phyloP scores from a whole-genome alignment of 1,140 invertebrate genomes.

The Drosophila parvula region DNA sequence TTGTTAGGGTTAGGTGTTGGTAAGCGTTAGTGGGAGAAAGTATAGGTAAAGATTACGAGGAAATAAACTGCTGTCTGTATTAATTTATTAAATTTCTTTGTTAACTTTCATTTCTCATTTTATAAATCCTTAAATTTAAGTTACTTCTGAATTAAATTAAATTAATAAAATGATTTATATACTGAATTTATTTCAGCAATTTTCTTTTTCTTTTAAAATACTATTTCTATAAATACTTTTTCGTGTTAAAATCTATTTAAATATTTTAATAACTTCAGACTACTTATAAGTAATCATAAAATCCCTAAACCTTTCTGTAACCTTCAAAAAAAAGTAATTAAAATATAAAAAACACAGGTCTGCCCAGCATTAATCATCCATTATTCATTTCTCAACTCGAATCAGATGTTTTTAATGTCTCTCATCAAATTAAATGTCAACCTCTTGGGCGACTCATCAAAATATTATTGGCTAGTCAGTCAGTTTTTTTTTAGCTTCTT shows the following conservation, averaged over 20 bases:
- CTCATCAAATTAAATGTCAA: constrained; percentile 43
- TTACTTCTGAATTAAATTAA: background rate
- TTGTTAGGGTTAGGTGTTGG: no score
- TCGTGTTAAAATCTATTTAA: background rate
- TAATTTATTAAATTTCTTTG: no score
- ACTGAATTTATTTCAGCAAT: no score
- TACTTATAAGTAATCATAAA: background rate
- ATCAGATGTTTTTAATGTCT: constrained; percentile 24
- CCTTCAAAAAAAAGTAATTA: constrained; percentile 8
- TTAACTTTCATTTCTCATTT: background rate
- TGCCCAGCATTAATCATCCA: constrained; percentile 21
- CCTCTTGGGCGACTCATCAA: constrained; percentile 36
- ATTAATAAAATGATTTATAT: background rate
- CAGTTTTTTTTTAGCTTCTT: constrained; percentile 4
- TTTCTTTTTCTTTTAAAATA: no score
- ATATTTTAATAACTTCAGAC: background rate
- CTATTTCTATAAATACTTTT: no score
- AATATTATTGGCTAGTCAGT: background rate
- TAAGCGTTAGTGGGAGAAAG: no score
- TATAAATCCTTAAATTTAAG: background rate
- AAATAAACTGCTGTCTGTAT: no score
- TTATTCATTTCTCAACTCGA: constrained; percentile 29
- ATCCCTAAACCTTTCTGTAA: background rate
- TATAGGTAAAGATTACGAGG: no score
- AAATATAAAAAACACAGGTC: background rate